Evolutionary conservation across 2,113 vertebrate genomes (phyloP).

Genomic region (Festucalex cinctus): DNA sequence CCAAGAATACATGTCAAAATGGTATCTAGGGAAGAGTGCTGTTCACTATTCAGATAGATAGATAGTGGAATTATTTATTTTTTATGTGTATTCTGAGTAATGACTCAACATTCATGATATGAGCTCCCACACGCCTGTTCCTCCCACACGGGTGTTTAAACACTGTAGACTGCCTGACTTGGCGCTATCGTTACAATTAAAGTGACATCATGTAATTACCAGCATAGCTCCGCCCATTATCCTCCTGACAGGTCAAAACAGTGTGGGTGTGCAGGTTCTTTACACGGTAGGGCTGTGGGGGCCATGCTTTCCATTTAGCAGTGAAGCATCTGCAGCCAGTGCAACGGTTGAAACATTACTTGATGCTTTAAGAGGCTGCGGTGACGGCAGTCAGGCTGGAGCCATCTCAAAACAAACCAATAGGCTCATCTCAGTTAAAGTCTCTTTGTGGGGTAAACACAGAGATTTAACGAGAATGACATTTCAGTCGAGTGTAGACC

Average conservation of each 20-base stretch:
- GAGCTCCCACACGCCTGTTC: not conserved
- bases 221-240: not conserved
- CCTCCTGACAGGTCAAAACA: not conserved
- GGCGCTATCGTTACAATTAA: not conserved
- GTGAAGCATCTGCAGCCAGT: slow-evolving; percentile 3
- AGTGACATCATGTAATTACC: slow-evolving; percentile 1
- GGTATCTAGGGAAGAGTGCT: not conserved
- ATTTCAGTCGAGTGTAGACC: not conserved
- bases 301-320: slow-evolving; percentile 9
- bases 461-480: not conserved
- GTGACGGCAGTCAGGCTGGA: slow-evolving; percentile 4
- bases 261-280: not conserved
- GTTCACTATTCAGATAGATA: not conserved
- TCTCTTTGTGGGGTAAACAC: not conserved
- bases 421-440: slow-evolving; percentile 7
- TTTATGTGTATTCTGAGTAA: not conserved
- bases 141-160: not conserved
- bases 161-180: not conserved
- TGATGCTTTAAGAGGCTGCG: slow-evolving; percentile 12
- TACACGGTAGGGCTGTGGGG: not conserved
- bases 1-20: not conserved
- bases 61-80: not conserved
- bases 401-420: not conserved
- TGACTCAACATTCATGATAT: not conserved
- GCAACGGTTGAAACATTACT: slow-evolving; percentile 1